phyloP scores from a whole-genome alignment of 2,797 vertebrate genomes.

The Hyperoplus lanceolatus region DNA sequence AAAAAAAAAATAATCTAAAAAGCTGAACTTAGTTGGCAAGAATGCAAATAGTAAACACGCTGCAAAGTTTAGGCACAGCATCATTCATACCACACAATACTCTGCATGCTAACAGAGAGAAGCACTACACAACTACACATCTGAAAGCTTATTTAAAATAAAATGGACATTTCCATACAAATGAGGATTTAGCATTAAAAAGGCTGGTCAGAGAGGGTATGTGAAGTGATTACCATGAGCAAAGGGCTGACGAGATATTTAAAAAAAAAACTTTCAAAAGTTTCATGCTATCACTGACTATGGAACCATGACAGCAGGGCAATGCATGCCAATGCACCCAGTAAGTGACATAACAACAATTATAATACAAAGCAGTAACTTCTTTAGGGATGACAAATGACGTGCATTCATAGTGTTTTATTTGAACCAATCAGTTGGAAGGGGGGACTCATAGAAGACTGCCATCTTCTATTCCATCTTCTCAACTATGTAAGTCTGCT shows the following conservation, averaged over 20 bases:
- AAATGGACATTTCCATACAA: constrained; percentile 18
- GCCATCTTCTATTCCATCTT: too few relatives aligned
- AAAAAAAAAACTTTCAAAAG: constrained; percentile 45
- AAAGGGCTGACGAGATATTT: constrained; percentile 47
- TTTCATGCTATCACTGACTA: constrained; percentile 45
- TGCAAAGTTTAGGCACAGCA: constrained; percentile 64
- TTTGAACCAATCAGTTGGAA: constrained; percentile 47
- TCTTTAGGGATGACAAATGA: constrained; percentile 27
- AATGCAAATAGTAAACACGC: constrained; percentile 47
- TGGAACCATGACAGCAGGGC: constrained; percentile 37
- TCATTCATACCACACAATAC: constrained; percentile 64
- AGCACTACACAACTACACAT: constrained; percentile 55
- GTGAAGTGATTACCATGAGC: constrained; percentile 22
- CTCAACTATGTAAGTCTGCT: not conserved
- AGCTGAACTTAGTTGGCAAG: constrained; percentile 13
- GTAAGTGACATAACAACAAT: constrained; percentile 30
- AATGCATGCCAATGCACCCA: constrained; percentile 23
- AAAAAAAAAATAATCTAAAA: constrained; percentile 29
- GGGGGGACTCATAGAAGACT: not conserved
- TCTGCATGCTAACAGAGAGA: constrained; percentile 61
- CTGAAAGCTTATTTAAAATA: constrained; percentile 42
- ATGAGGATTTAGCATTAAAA: constrained; percentile 45
- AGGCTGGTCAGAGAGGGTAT: constrained; percentile 37
- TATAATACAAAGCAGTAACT: constrained; percentile 39
- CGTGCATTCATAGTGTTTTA: constrained; percentile 39